phyloP scores from a whole-genome alignment of 1,140 invertebrate genomes.

The Micrasema minimum region DNA sequence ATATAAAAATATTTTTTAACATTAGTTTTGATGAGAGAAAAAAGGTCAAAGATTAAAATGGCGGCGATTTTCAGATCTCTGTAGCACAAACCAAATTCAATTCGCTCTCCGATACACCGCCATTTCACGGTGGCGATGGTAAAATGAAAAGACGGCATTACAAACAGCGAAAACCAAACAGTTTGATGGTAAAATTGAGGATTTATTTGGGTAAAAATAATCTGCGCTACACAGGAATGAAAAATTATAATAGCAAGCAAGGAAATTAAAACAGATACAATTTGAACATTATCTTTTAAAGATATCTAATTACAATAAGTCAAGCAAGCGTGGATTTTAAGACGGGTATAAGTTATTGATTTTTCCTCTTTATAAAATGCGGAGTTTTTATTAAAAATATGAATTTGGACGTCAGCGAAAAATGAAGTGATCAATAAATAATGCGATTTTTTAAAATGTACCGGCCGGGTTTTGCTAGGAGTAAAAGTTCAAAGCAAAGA shows the following conservation, averaged over 20 bases:
- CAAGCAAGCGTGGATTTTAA: conserved; percentile 30
- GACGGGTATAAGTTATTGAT: neutral
- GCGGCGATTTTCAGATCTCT: neutral
- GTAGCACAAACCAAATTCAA: neutral
- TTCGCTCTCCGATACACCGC: neutral
- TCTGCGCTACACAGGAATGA: neutral
- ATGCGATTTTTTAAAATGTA: conserved; percentile 23
- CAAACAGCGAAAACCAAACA: conserved; percentile 4
- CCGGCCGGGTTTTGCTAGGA: conserved; percentile 17
- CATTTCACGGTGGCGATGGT: conserved; percentile 39
- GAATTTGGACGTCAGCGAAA: conserved; percentile 23
- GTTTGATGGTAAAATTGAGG: conserved; percentile 36
- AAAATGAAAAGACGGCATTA: conserved; percentile 19
- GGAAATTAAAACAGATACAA: neutral
- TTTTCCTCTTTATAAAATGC: neutral
- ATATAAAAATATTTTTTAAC: conserved; percentile 54
- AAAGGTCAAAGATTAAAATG: conserved; percentile 26
- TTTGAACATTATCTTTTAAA: too few relatives aligned
- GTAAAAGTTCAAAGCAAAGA: conserved; percentile 39
- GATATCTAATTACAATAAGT: neutral
- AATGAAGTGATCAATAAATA: conserved; percentile 36
- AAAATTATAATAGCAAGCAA: neutral
- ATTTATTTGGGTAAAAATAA: conserved; percentile 8
- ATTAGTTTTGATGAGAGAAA: conserved; percentile 41
- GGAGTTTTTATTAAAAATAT: conserved; percentile 1